Percentiles rank a stretch among this genome's conserved stretches.
Conservation (phyloP, 2,888 invertebrate species). For the Cordylochernes scorpioides region DNA sequence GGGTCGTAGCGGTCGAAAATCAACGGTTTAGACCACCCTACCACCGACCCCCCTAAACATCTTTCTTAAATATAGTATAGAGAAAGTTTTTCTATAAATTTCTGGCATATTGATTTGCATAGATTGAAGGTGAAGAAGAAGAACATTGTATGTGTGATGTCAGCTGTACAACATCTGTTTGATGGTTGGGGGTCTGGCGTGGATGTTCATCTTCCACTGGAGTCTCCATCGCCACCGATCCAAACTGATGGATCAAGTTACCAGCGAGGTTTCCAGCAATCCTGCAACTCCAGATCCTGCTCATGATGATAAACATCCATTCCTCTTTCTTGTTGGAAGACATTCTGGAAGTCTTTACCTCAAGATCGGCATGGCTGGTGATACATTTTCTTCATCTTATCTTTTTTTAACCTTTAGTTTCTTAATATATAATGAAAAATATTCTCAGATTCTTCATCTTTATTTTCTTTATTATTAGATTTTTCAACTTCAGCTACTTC, state of each 20-base stretch:
- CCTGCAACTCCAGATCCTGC: conserved; percentile 5
- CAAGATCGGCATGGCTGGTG: conserved; percentile 42
- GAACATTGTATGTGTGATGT: too few species aligned
- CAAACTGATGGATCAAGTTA: conserved; percentile 3
- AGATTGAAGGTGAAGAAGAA: too few species aligned
- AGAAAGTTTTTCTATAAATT: too few species aligned
- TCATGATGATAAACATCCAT: neutral
- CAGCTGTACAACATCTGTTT: conserved; percentile 36
- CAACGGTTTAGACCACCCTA: too few species aligned
- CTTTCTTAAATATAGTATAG: too few species aligned
- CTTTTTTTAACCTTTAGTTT: conserved; percentile 21
- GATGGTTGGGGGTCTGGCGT: conserved; percentile 31
- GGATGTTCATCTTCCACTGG: conserved; percentile 32
- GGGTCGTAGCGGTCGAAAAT: too few species aligned
- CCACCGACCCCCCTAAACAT: too few species aligned
- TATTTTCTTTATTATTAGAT: too few species aligned
- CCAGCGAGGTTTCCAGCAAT: conserved; percentile 3
- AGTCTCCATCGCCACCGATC: conserved; percentile 31
- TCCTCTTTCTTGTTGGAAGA: conserved; percentile 24
- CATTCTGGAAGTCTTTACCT: conserved; percentile 46
- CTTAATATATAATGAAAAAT: too few species aligned
- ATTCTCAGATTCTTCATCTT: too few species aligned
- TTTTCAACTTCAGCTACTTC: too few species aligned
- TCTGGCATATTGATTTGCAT: too few species aligned
- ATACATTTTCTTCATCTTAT: conserved; percentile 1